These are phyloP conservation scores for Nemoura dubitans DNA, from an alignment of 2,888 invertebrate genomes.

Conservation along the genomic window DNA sequence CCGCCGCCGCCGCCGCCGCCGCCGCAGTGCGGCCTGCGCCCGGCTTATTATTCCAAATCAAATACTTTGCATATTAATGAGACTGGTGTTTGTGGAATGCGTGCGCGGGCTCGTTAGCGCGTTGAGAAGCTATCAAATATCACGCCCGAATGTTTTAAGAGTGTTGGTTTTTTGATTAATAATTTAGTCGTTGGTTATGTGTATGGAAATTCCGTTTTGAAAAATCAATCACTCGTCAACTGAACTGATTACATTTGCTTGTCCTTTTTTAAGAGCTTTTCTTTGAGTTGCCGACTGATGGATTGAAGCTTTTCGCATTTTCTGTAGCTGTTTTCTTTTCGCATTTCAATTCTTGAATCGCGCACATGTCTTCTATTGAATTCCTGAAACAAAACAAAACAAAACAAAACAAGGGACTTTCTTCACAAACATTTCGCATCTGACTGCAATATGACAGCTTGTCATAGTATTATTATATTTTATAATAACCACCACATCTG, in stretches of 20 bases:
- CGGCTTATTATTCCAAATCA: constrained; percentile 12
- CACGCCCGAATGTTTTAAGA: background rate
- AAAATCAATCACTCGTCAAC: background rate
- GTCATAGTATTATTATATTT: too few species aligned
- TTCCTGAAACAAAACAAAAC: too few species aligned
- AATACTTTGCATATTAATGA: constrained; percentile 12
- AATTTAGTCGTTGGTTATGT: background rate
- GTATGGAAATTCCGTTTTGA: background rate
- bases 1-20: background rate
- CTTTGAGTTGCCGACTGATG: too few species aligned
- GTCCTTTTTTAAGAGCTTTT: too few species aligned
- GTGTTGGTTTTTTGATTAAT: background rate
- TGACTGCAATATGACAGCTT: too few species aligned
- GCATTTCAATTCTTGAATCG: too few species aligned
- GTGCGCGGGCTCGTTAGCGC: background rate
- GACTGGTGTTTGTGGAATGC: background rate
- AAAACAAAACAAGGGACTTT: too few species aligned
- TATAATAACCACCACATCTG: background rate
- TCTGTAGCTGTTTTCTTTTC: too few species aligned
- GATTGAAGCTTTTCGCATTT: too few species aligned
- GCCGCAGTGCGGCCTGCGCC: too few species aligned
- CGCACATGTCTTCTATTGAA: too few species aligned
- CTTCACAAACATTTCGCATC: too few species aligned
- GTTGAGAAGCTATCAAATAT: background rate
- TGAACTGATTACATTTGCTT: background rate